Evolutionary conservation across 2,113 vertebrate species (phyloP).

Genomic region (Odobenus rosmarus): DNA sequence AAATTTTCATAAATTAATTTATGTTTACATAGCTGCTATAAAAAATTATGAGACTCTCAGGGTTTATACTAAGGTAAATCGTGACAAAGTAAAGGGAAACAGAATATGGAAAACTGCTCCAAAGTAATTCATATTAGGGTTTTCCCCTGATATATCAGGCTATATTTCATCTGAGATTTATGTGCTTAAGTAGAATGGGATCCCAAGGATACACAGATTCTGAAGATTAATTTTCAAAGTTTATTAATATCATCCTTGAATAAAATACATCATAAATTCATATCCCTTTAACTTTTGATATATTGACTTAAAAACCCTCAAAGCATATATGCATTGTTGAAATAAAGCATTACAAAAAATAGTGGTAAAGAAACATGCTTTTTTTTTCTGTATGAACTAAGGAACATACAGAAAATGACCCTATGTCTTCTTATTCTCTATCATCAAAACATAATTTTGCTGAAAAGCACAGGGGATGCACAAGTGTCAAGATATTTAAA

Average conservation of each 20-base stretch:
- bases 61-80: background rate
- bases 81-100: background rate
- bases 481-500: background rate
- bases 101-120: background rate
- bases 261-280: background rate
- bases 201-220: background rate
- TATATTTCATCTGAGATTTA: background rate
- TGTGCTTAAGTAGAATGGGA: background rate
- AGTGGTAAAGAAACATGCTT: background rate
- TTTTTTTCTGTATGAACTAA: background rate
- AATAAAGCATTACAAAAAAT: background rate
- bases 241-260: background rate
- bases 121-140: background rate
- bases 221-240: conserved; percentile 21
- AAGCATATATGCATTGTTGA: background rate
- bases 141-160: background rate
- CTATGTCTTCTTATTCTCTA: background rate
- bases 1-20: conserved; percentile 16
- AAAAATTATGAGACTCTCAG: background rate
- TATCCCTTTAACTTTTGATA: background rate
- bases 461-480: background rate
- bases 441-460: background rate
- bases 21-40: background rate
- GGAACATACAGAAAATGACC: background rate
- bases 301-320: background rate